Evolutionary conservation across 2,113 vertebrate species (phyloP).

Genomic region (human): DNA sequence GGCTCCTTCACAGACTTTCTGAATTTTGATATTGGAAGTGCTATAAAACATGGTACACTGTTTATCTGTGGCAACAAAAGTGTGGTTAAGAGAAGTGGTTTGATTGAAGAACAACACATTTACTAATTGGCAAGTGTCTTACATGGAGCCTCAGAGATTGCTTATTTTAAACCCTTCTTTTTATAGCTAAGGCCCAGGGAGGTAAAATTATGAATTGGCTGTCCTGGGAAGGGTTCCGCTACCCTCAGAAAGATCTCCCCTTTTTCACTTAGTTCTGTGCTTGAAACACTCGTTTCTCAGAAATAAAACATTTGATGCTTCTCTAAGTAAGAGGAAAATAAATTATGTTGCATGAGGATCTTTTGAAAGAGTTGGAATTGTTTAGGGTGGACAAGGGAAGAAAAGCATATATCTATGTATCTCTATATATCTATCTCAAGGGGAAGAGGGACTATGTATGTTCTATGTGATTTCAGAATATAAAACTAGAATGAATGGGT

Average conservation of each 20-base stretch:
- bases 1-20: constrained; percentile 89
- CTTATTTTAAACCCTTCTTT: neutral
- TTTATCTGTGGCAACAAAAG: constrained; percentile 84
- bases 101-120: neutral
- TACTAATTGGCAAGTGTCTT: neutral
- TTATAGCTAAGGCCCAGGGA: neutral
- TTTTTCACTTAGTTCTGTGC: neutral
- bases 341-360: neutral
- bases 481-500: constrained; percentile 34
- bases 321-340: constrained; percentile 14
- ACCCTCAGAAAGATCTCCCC: neutral
- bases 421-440: neutral
- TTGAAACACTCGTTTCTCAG: constrained; percentile 23
- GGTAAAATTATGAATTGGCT: neutral
- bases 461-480: constrained; percentile 22
- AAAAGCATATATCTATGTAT: neutral
- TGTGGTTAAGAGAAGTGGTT: neutral
- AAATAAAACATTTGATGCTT: constrained; percentile 39
- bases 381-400: neutral
- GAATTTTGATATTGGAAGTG: constrained; percentile 83
- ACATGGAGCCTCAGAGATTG: neutral
- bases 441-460: neutral
- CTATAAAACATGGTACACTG: constrained; percentile 89
- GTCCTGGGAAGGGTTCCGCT: neutral
- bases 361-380: neutral